These are phyloP conservation scores for Hippolais icterina DNA, from an alignment of 2,113 vertebrate species.

Conservation along the genomic window DNA sequence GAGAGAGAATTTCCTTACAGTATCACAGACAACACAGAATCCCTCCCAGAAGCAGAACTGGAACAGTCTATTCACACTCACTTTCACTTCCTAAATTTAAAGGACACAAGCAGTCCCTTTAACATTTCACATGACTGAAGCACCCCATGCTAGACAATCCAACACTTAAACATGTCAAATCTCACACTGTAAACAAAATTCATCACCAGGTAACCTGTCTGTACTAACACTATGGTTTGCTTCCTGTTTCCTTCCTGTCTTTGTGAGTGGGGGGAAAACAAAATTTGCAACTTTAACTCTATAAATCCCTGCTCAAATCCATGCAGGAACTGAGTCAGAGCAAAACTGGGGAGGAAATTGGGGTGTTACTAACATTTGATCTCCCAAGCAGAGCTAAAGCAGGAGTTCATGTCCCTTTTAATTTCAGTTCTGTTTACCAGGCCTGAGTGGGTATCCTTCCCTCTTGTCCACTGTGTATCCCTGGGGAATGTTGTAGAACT, in stretches of 20 bases:
- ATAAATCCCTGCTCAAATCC: not conserved
- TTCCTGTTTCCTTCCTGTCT: not conserved
- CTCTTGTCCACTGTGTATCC: conserved; percentile 96
- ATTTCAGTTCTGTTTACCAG: conserved; percentile 75
- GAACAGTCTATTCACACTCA: not conserved
- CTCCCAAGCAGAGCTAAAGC: not conserved
- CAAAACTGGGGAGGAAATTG: not conserved
- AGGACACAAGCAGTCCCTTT: not conserved
- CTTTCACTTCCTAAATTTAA: not conserved
- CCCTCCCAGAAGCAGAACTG: not conserved
- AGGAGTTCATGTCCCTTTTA: not conserved
- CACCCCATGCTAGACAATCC: not conserved
- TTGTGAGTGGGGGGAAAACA: not conserved
- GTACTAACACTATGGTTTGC: not conserved
- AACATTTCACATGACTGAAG: not conserved
- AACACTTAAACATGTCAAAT: not conserved
- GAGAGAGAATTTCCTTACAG: not conserved
- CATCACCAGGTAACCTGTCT: not conserved
- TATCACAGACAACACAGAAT: not conserved
- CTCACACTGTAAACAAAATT: not conserved
- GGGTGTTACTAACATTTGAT: not conserved
- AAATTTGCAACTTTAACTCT: not conserved
- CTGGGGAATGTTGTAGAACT: conserved; percentile 99
- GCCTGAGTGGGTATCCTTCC: conserved; percentile 94
- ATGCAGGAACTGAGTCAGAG: not conserved